Conservation (phyloP, 2,113 vertebrate species). For the Speoplatyrhinus poulsoni region DNA sequence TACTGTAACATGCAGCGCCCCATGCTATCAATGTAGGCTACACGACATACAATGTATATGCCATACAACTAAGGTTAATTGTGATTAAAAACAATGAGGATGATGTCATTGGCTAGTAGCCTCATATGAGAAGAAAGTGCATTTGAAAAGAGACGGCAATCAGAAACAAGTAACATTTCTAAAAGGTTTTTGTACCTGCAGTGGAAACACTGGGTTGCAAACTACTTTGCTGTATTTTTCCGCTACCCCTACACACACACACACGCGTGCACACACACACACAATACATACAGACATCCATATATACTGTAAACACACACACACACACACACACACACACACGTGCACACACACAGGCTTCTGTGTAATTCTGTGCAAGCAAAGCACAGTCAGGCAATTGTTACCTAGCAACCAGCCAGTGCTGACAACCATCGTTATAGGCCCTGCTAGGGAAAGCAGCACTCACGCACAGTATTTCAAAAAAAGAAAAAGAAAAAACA, state of each 20-base stretch:
- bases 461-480: slow-evolving; percentile 66
- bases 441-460: slow-evolving; percentile 71
- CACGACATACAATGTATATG: too few relatives aligned
- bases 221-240: slow-evolving; percentile 63
- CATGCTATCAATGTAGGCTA: neutral
- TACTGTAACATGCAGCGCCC: too few relatives aligned
- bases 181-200: slow-evolving; percentile 29
- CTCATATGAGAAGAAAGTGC: neutral
- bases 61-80: neutral
- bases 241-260: slow-evolving; percentile 25
- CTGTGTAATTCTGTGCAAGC: slow-evolving; percentile 70
- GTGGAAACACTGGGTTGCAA: slow-evolving; percentile 41
- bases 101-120: neutral
- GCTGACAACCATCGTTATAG: slow-evolving; percentile 77
- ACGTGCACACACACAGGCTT: slow-evolving; percentile 38
- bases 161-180: too few relatives aligned
- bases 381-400: slow-evolving; percentile 80
- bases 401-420: slow-evolving; percentile 80
- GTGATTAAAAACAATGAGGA: neutral
- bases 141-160: neutral
- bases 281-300: neutral
- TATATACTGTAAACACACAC: neutral
- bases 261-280: neutral
- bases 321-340: slow-evolving; percentile 5
- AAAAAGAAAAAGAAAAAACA: slow-evolving; percentile 49